A percentile compares a stretch with the other conserved stretches of the same genome.
Evolutionary conservation across 1,140 invertebrate species (phyloP).

Genomic region (Capitella teleta): DNA sequence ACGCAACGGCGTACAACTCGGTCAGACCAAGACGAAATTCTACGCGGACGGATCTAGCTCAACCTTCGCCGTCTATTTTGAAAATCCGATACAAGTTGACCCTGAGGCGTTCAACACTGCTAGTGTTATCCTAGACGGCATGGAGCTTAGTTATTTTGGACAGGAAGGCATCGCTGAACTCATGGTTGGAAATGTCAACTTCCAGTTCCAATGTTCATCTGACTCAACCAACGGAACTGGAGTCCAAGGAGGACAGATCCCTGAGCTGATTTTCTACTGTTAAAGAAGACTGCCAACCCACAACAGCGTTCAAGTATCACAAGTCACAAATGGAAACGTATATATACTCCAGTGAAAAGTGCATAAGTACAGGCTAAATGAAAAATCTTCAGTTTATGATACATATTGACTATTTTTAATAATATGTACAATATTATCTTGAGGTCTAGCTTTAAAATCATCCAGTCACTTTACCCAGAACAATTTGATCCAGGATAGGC

Average conservation of each 20-base stretch:
- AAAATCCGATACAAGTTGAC: slow-evolving; percentile 70
- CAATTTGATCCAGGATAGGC: too few relatives aligned
- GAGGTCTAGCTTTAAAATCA: too few relatives aligned
- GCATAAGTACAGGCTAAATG: too few relatives aligned
- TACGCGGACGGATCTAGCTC: slow-evolving; percentile 65
- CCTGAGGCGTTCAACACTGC: slow-evolving; percentile 74
- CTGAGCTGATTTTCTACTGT: slow-evolving; percentile 76
- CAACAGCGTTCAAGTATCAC: too few relatives aligned
- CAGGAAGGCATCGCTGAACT: slow-evolving; percentile 60
- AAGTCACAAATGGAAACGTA: too few relatives aligned
- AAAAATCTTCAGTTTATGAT: too few relatives aligned
- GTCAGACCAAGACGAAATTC: slow-evolving; percentile 62
- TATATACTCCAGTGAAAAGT: too few relatives aligned
- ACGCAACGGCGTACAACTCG: slow-evolving; percentile 60
- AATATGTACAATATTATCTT: too few relatives aligned
- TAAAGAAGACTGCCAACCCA: too few relatives aligned
- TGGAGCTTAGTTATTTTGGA: slow-evolving; percentile 82
- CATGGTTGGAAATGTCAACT: slow-evolving; percentile 60
- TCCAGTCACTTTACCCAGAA: too few relatives aligned
- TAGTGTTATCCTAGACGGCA: slow-evolving; percentile 67
- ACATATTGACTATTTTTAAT: too few relatives aligned
- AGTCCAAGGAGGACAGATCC: slow-evolving; percentile 81
- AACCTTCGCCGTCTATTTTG: slow-evolving; percentile 74
- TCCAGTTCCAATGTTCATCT: slow-evolving; percentile 77
- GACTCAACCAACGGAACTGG: slow-evolving; percentile 83